Evolutionary conservation across 1,140 invertebrate species (phyloP), one percentile per base, ranked within the genome.

Genomic region (Zaprionus davidi): DNA sequence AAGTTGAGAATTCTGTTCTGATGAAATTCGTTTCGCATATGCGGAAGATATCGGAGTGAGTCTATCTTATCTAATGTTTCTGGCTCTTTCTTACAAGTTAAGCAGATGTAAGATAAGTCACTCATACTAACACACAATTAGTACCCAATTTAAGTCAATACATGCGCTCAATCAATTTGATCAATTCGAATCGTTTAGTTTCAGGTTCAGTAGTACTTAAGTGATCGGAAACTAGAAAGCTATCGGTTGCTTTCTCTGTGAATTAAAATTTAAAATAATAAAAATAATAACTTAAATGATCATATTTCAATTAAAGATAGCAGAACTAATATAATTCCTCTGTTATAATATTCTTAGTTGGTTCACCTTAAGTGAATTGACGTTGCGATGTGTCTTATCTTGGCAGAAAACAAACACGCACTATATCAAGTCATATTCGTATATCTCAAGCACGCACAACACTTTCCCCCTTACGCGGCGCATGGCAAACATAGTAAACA

Each of bases 1-100:
- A 31, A 6, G 15, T 56, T 26, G n/a, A 4, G 24, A 7, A 31
- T 15, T 9, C 9, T 44, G n/a, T 9, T 46, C n/a, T 63, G 51
- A 60, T 71, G 59, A 64, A 72, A 63, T 71, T 34, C 55, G 26
- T 15, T 20, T 46, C 11, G 13, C 20, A 12, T 46, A 58, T 44
- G 65, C 24, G 55, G n/a, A 58, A 36, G 26, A 56, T 58, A 51
- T 31, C 17, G 22, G 9, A 15, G 11, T 22, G 38, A 12, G 17
- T 17, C 24, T 56, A 71, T 71, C 68, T 64, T 44, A 71, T 71
- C 59, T 56, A 13, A 46, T 9, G 5, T 24, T 11, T 26, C 15
- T 13, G 15, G 20, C 26, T 49, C 20, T 58, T 49, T 34, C 28
- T 46, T 49, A n/a, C 55, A 57, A 41, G 11, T 51, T 24, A 51